A percentile compares a stretch with the other conserved stretches of the same genome.
Conservation (phyloP, 2,113 vertebrate species). For the Amphiprion ocellaris region DNA sequence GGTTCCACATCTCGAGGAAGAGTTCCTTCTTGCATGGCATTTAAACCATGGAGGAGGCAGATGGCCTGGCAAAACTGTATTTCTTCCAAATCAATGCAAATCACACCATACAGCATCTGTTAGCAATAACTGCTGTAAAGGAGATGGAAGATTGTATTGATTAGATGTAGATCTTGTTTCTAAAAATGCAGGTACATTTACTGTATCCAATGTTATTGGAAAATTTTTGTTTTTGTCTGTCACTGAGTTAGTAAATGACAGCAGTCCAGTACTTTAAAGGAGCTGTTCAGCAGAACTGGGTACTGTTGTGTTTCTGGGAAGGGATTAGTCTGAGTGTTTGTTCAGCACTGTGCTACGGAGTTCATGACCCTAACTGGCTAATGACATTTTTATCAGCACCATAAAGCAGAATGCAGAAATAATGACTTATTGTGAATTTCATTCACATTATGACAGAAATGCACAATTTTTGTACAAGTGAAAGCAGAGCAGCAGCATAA, state of each 20-base stretch:
- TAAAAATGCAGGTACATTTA: no score
- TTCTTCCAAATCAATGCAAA: no score
- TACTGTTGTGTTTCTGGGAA: conserved; percentile 13
- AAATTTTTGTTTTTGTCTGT: no score
- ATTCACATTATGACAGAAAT: conserved; percentile 9
- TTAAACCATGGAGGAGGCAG: no score
- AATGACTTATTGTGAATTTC: conserved; percentile 28
- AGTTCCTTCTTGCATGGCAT: no score
- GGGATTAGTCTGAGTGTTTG: neutral
- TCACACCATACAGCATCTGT: no score
- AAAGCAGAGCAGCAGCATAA: conserved; percentile 5
- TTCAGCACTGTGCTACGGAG: conserved; percentile 21
- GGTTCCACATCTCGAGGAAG: no score
- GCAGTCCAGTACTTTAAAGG: neutral
- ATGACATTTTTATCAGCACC: conserved; percentile 41
- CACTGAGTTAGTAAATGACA: neutral
- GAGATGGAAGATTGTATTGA: no score
- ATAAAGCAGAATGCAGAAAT: conserved; percentile 45
- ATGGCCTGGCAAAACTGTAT: no score
- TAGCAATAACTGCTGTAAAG: no score
- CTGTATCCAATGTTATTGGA: no score
- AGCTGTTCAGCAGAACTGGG: neutral
- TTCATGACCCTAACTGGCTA: neutral
- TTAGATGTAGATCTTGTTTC: no score
- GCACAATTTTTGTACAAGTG: neutral